Evolutionary conservation across 2,888 invertebrate species (phyloP), one percentile per base, ranked within the genome.

Genomic region (Bimastos eiseni): DNA sequence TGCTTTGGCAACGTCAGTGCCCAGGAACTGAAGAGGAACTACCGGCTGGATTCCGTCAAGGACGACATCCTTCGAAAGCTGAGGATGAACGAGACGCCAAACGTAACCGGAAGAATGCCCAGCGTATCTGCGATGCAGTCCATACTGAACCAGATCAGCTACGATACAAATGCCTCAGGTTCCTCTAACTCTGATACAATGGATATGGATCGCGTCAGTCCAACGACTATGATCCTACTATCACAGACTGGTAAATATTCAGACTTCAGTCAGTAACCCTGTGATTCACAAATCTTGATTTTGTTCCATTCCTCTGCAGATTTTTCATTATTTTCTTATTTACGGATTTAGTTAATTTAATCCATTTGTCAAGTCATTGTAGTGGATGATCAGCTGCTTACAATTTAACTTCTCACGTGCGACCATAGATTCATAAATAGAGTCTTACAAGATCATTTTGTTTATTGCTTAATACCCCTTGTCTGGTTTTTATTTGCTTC

Each of bases 51-150:
- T 30, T 37, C 49, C 13, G 70, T 90, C 33, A 90, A 90, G 90
- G 90, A 44, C 44, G 90, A 90, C 36, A 90, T 90, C 49, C 70
- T 90, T 24, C 49, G 90, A 33, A 90, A 90, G 30, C 36, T 90
- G 90, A 49, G 70, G 34, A 37, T 90, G 90, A 33, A 90, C 30
- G 13, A n/a, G 21, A 70, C 90, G 24, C 49, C 70, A 13, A 84
- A 83, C 86, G 37, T 90, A 30, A 90, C 90, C 55, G 36, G 70
- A n/a, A n/a, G 55, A 15, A 55, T 55, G 15, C 90, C 90, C n/a
- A 21, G 30, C 49, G 37, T 55, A 19, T 36, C 70, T n/a, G 90
- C 70, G 33, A 37, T 90, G 33, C 89, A 41, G 86, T 36, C 8
- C 21, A 5, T 86, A 1, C 86, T 86, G 6, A 34, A 24, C 36